Conservation (phyloP, 2,113 vertebrate genomes). For the Eudorcas thomsonii region DNA sequence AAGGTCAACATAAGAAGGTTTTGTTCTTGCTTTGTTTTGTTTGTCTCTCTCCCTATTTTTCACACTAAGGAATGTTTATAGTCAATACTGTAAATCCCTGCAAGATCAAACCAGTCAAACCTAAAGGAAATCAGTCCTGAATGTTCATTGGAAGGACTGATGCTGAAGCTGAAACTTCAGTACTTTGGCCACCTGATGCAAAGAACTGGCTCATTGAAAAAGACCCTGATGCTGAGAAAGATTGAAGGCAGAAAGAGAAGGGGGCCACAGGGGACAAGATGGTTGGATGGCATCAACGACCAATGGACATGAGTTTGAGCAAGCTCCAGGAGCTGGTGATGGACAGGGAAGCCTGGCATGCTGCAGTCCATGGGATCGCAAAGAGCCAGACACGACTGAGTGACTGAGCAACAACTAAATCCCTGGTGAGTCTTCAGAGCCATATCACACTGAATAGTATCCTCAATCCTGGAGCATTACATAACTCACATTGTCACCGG, state of each 20-base stretch:
- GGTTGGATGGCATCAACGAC: not conserved
- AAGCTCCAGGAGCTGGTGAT: not conserved
- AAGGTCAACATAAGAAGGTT: not conserved
- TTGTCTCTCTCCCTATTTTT: not conserved
- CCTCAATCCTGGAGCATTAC: not conserved
- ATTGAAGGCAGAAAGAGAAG: not conserved
- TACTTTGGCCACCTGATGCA: not conserved
- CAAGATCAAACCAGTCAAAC: not conserved
- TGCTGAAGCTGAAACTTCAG: not conserved
- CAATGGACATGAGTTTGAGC: not conserved
- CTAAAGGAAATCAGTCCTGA: not conserved
- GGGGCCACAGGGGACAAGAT: not conserved
- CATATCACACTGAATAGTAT: not conserved
- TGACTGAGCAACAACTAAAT: not conserved
- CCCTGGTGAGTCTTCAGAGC: not conserved
- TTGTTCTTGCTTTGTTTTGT: not conserved
- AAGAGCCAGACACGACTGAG: not conserved
- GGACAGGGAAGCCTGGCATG: not conserved
- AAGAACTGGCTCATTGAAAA: not conserved
- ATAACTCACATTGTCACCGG: not conserved
- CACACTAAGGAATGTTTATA: not conserved
- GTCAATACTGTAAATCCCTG: not conserved
- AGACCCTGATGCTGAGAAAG: not conserved
- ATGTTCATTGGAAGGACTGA: not conserved
- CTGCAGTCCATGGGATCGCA: not conserved